Percentiles rank a stretch among this genome's conserved stretches.
These are phyloP conservation scores for Anisognathus igniventris DNA, from an alignment of 2,797 vertebrate species.

Conservation along the genomic window DNA sequence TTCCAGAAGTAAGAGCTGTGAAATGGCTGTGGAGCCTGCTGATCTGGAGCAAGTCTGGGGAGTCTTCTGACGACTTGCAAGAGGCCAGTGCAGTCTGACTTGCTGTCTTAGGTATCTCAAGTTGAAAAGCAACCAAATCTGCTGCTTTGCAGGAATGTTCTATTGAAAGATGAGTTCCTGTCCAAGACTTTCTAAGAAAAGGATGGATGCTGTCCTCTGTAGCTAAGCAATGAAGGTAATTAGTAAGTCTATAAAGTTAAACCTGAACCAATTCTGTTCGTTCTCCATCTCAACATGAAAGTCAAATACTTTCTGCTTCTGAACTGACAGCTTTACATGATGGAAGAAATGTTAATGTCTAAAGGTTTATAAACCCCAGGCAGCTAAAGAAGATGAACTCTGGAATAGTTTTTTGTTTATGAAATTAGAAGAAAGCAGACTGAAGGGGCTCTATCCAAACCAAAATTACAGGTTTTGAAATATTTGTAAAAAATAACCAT, in stretches of 20 bases:
- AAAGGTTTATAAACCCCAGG: neutral
- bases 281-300: neutral
- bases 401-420: neutral
- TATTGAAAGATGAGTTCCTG: neutral
- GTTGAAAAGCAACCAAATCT: neutral
- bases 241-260: neutral
- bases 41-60: neutral
- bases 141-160: neutral
- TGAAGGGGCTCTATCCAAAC: neutral
- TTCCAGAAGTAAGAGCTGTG: neutral
- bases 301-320: neutral
- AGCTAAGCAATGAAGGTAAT: neutral
- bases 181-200: neutral
- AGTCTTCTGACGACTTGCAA: neutral
- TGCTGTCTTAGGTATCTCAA: neutral
- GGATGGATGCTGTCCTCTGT: neutral
- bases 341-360: neutral
- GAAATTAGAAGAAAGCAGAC: neutral
- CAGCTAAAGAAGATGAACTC: neutral
- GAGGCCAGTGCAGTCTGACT: neutral
- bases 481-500: neutral
- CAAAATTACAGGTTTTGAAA: slow-evolving; percentile 9
- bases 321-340: neutral
- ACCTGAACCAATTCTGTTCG: neutral
- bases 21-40: neutral